These are phyloP conservation scores for Gorsachius goisagi DNA, from an alignment of 2,113 vertebrate species.

Conservation along the genomic window DNA sequence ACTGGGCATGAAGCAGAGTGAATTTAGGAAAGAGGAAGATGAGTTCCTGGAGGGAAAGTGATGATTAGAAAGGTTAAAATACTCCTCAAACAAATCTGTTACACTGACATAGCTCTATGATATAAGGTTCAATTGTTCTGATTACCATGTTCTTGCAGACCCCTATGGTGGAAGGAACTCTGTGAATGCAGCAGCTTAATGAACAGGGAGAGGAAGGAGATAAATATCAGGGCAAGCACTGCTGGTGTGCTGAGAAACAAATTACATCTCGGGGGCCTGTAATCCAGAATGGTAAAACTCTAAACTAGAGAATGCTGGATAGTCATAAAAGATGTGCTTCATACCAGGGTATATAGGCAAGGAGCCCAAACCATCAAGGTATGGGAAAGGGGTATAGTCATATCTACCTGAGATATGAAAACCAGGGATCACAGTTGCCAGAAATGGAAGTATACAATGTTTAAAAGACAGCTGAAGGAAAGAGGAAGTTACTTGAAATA, in stretches of 20 bases:
- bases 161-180: neutral
- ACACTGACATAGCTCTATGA: neutral
- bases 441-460: neutral
- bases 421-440: neutral
- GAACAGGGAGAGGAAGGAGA: constrained; percentile 14
- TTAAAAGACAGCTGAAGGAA: neutral
- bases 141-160: neutral
- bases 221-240: neutral
- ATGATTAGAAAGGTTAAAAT: neutral
- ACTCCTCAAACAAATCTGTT: neutral
- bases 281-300: neutral
- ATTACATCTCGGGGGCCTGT: neutral
- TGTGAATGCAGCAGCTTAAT: constrained; percentile 9
- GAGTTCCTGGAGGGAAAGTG: neutral
- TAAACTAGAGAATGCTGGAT: neutral
- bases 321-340: neutral
- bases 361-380: neutral
- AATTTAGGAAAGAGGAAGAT: neutral
- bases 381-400: neutral
- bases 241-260: constrained; percentile 8
- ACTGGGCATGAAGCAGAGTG: neutral
- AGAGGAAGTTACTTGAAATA: constrained; percentile 27
- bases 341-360: neutral
- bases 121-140: neutral
- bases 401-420: neutral